Base-by-base conservation (phyloP, 2,888 invertebrate genomes). In the Strigamia transsilvanica region DNA sequence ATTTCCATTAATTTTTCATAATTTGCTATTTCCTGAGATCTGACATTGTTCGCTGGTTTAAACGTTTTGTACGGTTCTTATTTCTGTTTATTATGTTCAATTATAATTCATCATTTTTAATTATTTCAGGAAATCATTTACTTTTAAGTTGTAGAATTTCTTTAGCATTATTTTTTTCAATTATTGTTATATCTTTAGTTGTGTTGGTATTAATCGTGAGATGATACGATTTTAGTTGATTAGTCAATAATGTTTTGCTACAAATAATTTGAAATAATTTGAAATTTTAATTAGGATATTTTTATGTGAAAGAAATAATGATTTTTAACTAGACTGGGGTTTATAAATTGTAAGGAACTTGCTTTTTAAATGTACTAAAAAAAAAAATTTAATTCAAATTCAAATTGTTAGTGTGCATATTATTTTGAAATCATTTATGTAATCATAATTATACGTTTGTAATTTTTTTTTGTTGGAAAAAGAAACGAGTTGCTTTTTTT, bases 151-250 rank as follows among this genome's bases (percentile, higher is more conserved):
- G 73, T 73, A 73, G 73, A 32, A 73, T 73, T 32, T 73, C 2
- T 27, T 73, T 73, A 73, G 73, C 1, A 5, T 27, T 73, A 27
- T 32, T 61, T 15, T 66, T 66, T 27, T 66, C 21, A 6, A 27
- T 73, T 10, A 73, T 73, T 27, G 3, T 73, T 73, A 56, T n/a
- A 56, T 18, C 10, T 51, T 18, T 51, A 51, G 27, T 73, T 73
- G 73, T 73, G 73, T 27, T n/a, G 73, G 73, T 73, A 73, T 56
- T 56, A 56, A 56, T 73, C 73, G 23, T 73, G 21, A 73, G 23
- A 73, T 13, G 23, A 15, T 73, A 73, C 3, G 32, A 27, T 27
- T 73, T 46, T 46, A 13, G 23, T 23, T 32, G 23, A 73, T 66
- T 73, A 73, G 73, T 73, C 32, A 18, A 61, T 21, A 21, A 61